phyloP scores from a whole-genome alignment of 2,797 vertebrate genomes.

The Phalanger gymnotis region DNA sequence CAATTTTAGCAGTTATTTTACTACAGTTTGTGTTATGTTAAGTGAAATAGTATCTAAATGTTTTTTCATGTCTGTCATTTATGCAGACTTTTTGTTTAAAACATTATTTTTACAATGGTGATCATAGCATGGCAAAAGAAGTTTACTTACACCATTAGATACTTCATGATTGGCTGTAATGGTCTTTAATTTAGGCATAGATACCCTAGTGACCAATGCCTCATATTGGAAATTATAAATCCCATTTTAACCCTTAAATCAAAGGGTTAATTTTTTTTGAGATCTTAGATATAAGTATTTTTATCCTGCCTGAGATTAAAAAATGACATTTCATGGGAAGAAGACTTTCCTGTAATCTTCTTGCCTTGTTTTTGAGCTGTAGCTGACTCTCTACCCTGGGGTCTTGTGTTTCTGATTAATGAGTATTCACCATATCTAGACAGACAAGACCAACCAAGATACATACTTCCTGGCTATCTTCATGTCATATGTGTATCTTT shows the following conservation, averaged over 20 bases:
- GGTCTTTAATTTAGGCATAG: too few relatives aligned
- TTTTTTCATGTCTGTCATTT: neutral
- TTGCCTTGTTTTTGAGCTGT: neutral
- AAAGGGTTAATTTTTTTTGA: neutral
- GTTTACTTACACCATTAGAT: neutral
- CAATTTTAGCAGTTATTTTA: neutral
- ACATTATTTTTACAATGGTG: neutral
- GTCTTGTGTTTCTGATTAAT: neutral
- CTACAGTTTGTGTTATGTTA: neutral
- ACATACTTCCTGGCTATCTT: neutral
- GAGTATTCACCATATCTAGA: neutral
- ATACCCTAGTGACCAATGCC: too few relatives aligned
- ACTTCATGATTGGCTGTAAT: neutral
- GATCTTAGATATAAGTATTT: neutral
- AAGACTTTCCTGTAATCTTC: neutral
- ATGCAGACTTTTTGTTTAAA: neutral
- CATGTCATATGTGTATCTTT: neutral
- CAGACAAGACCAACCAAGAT: neutral
- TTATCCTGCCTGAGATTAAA: neutral
- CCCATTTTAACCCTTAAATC: neutral
- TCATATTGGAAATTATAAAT: neutral
- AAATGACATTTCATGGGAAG: neutral
- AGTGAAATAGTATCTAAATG: neutral
- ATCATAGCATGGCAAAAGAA: neutral
- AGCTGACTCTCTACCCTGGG: neutral